phyloP scores from a whole-genome alignment of 1,140 invertebrate species.

The Listronotus oregonensis region DNA sequence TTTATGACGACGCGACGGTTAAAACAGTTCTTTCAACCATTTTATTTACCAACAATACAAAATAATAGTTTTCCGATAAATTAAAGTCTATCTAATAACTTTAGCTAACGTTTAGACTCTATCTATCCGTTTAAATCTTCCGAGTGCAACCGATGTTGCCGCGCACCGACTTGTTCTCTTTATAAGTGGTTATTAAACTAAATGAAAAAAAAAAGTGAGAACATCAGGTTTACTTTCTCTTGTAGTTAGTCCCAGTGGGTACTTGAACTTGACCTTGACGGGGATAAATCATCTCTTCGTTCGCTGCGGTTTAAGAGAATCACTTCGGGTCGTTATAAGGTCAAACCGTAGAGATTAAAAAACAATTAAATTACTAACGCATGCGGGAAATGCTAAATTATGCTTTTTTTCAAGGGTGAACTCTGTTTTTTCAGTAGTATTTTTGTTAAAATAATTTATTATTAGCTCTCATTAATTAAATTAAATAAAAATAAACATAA shows the following conservation, averaged over 20 bases:
- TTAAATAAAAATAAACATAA: too few species aligned
- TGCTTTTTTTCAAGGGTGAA: too few species aligned
- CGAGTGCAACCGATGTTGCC: background rate
- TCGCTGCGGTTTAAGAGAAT: background rate
- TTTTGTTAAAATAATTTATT: too few species aligned
- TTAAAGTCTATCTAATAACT: constrained; percentile 10
- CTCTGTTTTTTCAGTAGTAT: too few species aligned
- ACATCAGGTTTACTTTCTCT: constrained; percentile 12
- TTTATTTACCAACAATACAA: background rate
- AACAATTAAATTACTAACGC: too few species aligned
- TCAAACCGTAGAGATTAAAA: too few species aligned
- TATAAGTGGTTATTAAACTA: constrained; percentile 13
- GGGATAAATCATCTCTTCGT: constrained; percentile 6
- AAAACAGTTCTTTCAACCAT: too few species aligned
- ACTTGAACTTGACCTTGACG: constrained; percentile 16
- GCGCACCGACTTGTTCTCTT: constrained; percentile 1
- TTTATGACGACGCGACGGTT: too few species aligned
- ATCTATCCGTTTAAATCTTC: constrained; percentile 8
- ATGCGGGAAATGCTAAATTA: too few species aligned
- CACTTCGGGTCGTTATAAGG: background rate
- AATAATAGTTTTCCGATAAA: constrained; percentile 3
- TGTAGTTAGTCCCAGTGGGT: background rate
- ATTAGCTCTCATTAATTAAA: too few species aligned
- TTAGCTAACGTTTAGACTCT: constrained; percentile 4
- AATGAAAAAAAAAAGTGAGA: constrained; percentile 11